These are phyloP conservation scores for Noctua fimbriata DNA, from an alignment of 2,888 invertebrate species.

Conservation along the genomic window DNA sequence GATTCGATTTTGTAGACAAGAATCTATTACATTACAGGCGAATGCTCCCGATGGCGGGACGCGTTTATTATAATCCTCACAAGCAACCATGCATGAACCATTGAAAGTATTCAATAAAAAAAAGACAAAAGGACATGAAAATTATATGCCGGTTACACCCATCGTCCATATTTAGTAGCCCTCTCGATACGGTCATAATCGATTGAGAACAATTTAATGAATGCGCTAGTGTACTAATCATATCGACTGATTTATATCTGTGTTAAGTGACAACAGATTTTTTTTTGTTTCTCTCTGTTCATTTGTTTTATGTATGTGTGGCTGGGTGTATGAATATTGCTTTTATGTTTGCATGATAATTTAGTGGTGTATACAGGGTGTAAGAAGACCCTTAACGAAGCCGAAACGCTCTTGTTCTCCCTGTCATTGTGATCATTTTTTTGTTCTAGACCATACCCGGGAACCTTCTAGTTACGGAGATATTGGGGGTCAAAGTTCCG, in stretches of 20 bases:
- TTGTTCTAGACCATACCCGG: too few relatives aligned
- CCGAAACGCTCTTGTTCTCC: too few relatives aligned
- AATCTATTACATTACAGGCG: too few relatives aligned
- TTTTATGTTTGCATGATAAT: background rate
- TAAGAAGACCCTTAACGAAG: too few relatives aligned
- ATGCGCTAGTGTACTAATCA: background rate
- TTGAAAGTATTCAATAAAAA: background rate
- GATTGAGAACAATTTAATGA: slow-evolving; percentile 40
- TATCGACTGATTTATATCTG: slow-evolving; percentile 36
- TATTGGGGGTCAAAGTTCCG: too few relatives aligned
- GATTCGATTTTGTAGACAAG: too few relatives aligned
- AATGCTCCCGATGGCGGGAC: too few relatives aligned
- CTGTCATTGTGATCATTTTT: too few relatives aligned
- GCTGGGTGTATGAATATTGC: background rate
- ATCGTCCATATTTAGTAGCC: background rate
- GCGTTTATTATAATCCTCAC: too few relatives aligned
- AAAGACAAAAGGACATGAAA: background rate
- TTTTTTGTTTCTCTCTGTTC: background rate
- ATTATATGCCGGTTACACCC: background rate
- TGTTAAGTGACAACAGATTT: slow-evolving; percentile 6
- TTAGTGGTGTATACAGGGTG: too few relatives aligned
- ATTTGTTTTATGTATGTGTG: background rate
- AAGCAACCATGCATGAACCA: background rate
- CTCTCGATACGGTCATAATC: slow-evolving; percentile 22
- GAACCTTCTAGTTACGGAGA: too few relatives aligned